Evolutionary conservation across 2,797 vertebrate species (phyloP).

Genomic region (Premnoplex brunnescens): DNA sequence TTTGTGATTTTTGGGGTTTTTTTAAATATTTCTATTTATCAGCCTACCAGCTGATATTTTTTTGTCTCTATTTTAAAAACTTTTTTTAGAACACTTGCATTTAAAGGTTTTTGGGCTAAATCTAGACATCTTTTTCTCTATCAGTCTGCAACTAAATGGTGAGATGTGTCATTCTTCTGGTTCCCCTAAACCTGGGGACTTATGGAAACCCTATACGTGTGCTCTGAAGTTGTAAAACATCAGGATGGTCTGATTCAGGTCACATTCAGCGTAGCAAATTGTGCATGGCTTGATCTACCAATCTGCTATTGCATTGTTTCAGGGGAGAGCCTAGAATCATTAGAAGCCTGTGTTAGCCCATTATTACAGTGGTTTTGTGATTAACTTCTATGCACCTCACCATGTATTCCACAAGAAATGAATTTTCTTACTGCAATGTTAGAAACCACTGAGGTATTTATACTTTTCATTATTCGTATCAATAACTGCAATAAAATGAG

Average conservation of each 20-base stretch:
- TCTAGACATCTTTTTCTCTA: background rate
- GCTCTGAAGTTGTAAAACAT: background rate
- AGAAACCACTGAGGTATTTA: background rate
- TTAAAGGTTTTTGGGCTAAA: background rate
- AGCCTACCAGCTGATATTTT: background rate
- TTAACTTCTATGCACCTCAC: accelerated
- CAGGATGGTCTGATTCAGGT: background rate
- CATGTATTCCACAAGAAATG: accelerated
- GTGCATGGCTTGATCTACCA: background rate
- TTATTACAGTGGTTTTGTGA: background rate
- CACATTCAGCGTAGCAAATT: background rate
- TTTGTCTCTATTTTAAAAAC: background rate
- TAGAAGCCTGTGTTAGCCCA: background rate
- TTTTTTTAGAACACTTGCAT: background rate
- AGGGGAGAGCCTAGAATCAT: background rate
- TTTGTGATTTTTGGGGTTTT: background rate
- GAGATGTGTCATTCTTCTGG: background rate
- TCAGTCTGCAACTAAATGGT: background rate
- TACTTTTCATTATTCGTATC: background rate
- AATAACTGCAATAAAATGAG: background rate
- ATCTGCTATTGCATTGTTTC: background rate
- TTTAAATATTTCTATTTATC: background rate
- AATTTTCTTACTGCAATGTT: background rate
- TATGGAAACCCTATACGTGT: background rate
- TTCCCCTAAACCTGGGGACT: background rate